These are phyloP conservation scores for Steinernema feltiae DNA, from an alignment of 1,140 invertebrate species.

Conservation along the genomic window DNA sequence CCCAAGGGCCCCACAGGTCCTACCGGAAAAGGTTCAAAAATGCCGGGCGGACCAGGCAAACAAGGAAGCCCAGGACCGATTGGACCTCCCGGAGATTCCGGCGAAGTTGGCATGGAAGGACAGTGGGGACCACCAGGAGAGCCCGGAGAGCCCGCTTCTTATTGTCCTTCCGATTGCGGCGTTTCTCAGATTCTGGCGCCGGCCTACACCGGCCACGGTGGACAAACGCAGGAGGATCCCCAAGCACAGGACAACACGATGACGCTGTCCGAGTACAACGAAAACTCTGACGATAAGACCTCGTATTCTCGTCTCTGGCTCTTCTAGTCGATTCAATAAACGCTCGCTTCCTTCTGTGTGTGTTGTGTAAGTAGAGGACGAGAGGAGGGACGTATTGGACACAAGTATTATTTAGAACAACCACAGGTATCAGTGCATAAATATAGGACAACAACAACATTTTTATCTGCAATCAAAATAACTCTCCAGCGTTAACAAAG, in stretches of 20 bases:
- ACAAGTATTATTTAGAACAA: no score
- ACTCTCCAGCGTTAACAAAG: background rate
- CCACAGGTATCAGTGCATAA: no score
- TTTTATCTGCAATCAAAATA: background rate
- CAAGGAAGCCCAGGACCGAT: slow-evolving; percentile 24
- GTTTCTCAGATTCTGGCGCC: slow-evolving; percentile 47
- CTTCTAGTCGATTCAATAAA: background rate
- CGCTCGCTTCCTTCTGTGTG: background rate
- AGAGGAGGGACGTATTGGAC: background rate
- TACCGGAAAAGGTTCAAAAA: slow-evolving; percentile 29
- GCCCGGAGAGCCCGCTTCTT: slow-evolving; percentile 38
- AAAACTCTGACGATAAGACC: background rate
- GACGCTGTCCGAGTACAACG: background rate
- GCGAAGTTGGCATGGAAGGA: slow-evolving; percentile 28
- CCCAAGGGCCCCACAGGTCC: slow-evolving; percentile 27
- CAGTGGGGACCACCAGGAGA: slow-evolving; percentile 44
- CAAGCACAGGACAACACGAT: slow-evolving; percentile 5
- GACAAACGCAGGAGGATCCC: background rate
- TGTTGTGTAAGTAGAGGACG: background rate
- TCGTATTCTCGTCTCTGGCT: background rate
- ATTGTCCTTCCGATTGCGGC: slow-evolving; percentile 48
- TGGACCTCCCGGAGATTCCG: slow-evolving; percentile 14
- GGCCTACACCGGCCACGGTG: background rate
- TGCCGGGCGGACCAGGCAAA: slow-evolving; percentile 28
- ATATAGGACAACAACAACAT: slow-evolving; percentile 9